These are phyloP conservation scores for Troides helena DNA, from an alignment of 2,888 invertebrate species.

Conservation along the genomic window DNA sequence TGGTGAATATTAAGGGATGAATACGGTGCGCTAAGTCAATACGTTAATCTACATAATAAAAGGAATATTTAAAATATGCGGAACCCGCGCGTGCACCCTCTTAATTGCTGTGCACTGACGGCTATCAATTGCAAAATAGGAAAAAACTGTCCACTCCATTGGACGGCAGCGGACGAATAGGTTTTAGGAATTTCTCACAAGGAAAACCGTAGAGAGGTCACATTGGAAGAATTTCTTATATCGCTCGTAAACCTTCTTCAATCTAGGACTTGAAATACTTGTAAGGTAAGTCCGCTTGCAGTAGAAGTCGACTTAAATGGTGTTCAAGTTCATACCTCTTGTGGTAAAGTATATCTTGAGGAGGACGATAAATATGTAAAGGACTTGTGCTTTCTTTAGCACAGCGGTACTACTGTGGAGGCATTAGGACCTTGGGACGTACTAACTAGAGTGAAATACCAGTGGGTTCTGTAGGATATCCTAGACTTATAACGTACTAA, in stretches of 20 bases:
- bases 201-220: conserved; percentile 40
- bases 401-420: too few species aligned
- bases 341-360: too few species aligned
- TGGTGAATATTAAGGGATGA: conserved; percentile 35
- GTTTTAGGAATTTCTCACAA: conserved; percentile 57
- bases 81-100: conserved; percentile 49
- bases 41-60: conserved; percentile 77
- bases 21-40: conserved; percentile 58
- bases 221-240: background rate
- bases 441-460: too few species aligned
- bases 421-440: too few species aligned
- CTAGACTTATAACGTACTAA: too few species aligned
- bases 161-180: conserved; percentile 50
- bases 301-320: too few species aligned
- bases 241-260: background rate
- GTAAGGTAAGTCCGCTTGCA: too few species aligned
- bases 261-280: too few species aligned
- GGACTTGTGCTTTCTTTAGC: too few species aligned
- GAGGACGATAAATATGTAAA: too few species aligned
- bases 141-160: conserved; percentile 74
- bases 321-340: too few species aligned
- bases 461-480: too few species aligned
- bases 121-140: conserved; percentile 74
- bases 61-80: conserved; percentile 72
- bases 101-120: conserved; percentile 71